Evolutionary conservation across 2,113 vertebrate genomes (phyloP).

Genomic region (Callocephalon fimbriatum): DNA sequence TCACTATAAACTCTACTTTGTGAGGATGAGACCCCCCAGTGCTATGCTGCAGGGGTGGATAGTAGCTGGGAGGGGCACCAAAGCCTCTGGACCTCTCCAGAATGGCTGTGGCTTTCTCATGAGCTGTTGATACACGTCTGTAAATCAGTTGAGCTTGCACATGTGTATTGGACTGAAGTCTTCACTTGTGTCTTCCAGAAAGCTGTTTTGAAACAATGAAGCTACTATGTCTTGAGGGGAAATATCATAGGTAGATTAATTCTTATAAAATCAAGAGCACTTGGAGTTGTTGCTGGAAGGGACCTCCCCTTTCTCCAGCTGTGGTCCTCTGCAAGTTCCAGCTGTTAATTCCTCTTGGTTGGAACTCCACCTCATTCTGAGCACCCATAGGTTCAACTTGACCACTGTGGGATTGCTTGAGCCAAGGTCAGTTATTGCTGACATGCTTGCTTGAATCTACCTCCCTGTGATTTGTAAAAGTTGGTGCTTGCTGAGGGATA

Average conservation of each 20-base stretch:
- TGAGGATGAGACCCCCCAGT: fast-evolving
- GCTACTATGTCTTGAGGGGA: fast-evolving
- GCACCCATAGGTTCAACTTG: fast-evolving
- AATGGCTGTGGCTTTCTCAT: fast-evolving
- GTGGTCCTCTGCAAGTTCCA: not conserved
- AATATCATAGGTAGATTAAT: not conserved
- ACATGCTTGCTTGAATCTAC: not conserved
- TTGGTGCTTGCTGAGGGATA: not conserved
- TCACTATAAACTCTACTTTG: fast-evolving
- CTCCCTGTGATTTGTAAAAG: not conserved
- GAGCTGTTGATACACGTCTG: fast-evolving
- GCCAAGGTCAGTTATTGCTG: not conserved
- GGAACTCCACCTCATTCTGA: fast-evolving
- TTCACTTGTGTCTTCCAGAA: not conserved
- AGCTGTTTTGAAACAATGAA: not conserved
- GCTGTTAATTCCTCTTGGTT: not conserved
- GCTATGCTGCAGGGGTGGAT: fast-evolving
- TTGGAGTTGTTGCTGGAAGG: not conserved
- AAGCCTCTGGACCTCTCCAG: not conserved
- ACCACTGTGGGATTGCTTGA: not conserved
- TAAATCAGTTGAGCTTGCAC: not conserved
- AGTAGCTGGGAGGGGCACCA: not conserved
- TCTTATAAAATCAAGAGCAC: not conserved
- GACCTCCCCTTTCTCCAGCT: fast-evolving
- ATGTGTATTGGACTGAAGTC: fast-evolving